Conservation (phyloP, 2,888 invertebrate genomes). For the Timema cristinae region DNA sequence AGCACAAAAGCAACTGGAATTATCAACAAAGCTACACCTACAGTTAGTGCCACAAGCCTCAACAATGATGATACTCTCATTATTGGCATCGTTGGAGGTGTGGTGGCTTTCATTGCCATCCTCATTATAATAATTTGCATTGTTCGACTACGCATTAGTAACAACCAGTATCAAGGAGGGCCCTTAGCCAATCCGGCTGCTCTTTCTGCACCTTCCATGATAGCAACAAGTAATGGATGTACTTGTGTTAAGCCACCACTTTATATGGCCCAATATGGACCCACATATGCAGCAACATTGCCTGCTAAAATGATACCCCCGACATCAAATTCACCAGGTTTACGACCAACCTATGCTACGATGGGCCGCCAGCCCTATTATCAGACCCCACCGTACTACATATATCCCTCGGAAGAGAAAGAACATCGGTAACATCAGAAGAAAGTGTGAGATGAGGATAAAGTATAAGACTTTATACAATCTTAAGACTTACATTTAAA, state of each 20-base stretch:
- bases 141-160: constrained; percentile 69
- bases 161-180: constrained; percentile 61
- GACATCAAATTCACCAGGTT: constrained; percentile 45
- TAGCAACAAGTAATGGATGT: constrained; percentile 44
- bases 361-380: constrained; percentile 59
- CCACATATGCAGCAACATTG: constrained; percentile 54
- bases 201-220: constrained; percentile 19
- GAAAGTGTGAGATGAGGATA: neutral
- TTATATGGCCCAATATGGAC: constrained; percentile 56
- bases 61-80: constrained; percentile 89
- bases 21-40: constrained; percentile 26
- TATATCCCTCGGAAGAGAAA: constrained; percentile 43
- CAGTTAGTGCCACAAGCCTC: constrained; percentile 50
- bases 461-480: too few relatives aligned
- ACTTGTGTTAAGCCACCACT: constrained; percentile 53
- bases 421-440: constrained; percentile 35
- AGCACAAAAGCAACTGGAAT: constrained; percentile 20
- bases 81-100: constrained; percentile 91
- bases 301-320: constrained; percentile 38
- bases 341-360: constrained; percentile 57
- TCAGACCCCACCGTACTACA: constrained; percentile 41
- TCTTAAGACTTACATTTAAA: neutral
- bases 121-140: constrained; percentile 86
- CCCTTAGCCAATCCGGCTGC: constrained; percentile 51
- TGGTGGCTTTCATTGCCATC: constrained; percentile 85